Conservation (phyloP, 2,113 vertebrate species). For the Hassar affinis region DNA sequence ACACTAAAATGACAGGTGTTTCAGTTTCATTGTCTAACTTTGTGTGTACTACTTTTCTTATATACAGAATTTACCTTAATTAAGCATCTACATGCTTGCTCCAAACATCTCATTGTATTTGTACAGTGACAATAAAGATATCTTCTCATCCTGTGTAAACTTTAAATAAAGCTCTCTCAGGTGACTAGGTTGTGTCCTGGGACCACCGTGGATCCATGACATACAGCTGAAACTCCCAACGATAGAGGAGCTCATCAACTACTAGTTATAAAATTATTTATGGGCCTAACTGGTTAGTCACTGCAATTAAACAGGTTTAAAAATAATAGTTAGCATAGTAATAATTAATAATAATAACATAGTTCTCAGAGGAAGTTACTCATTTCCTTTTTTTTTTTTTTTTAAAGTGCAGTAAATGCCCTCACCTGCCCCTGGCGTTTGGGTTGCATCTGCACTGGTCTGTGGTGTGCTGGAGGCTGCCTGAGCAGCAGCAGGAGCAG, state of each 20-base stretch:
- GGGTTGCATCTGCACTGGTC: slow-evolving; percentile 57
- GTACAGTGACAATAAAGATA: no score
- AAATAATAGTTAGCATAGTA: background rate
- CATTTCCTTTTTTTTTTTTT: background rate
- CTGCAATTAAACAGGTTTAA: background rate
- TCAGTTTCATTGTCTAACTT: no score
- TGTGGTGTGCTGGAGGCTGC: slow-evolving; percentile 58
- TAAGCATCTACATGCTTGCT: no score
- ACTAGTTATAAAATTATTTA: background rate
- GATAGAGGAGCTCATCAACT: background rate
- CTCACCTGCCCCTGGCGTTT: slow-evolving; percentile 67
- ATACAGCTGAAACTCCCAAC: background rate
- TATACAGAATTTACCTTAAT: no score
- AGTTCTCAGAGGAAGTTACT: background rate
- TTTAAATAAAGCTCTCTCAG: no score
- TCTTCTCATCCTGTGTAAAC: no score
- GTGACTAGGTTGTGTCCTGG: no score
- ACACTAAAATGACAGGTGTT: no score
- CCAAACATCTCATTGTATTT: no score
- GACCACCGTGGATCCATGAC: background rate
- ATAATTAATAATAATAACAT: no score
- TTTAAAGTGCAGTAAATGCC: slow-evolving; percentile 9
- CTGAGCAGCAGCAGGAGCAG: slow-evolving; percentile 60
- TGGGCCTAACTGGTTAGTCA: background rate
- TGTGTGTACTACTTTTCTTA: no score